phyloP scores from a whole-genome alignment of 2,888 invertebrate species.

The Mesodorylaimus sp. region DNA sequence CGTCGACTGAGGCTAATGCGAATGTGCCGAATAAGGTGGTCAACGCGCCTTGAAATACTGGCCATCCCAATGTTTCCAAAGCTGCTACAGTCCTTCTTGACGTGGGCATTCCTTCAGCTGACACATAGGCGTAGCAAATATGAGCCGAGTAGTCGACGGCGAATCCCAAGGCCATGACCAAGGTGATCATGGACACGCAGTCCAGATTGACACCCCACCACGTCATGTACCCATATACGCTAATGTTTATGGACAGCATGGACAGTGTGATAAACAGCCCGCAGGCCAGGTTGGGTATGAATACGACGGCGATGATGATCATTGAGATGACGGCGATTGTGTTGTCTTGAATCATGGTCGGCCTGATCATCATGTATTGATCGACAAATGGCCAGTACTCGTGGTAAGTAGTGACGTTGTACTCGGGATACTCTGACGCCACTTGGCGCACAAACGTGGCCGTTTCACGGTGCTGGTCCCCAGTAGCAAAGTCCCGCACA shows the following conservation, averaged over 20 bases:
- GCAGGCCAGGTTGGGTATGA: slow-evolving; percentile 74
- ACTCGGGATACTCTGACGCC: slow-evolving; percentile 48
- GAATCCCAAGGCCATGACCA: slow-evolving; percentile 92
- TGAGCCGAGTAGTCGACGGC: slow-evolving; percentile 87
- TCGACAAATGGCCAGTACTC: slow-evolving; percentile 91
- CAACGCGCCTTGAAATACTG: slow-evolving; percentile 73
- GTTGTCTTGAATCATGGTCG: slow-evolving; percentile 43
- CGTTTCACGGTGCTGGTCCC: slow-evolving; percentile 14
- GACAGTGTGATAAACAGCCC: slow-evolving; percentile 83
- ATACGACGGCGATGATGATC: slow-evolving; percentile 78
- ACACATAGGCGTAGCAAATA: slow-evolving; percentile 84
- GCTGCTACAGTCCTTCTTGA: slow-evolving; percentile 66
- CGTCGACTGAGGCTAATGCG: slow-evolving; percentile 54
- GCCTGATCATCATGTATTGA: slow-evolving; percentile 28
- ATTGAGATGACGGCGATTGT: slow-evolving; percentile 70
- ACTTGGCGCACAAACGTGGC: slow-evolving; percentile 44
- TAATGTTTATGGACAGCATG: slow-evolving; percentile 74
- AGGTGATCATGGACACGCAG: slow-evolving; percentile 71
- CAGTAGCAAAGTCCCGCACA: slow-evolving; percentile 11
- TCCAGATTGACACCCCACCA: slow-evolving; percentile 65
- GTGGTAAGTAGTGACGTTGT: slow-evolving; percentile 78
- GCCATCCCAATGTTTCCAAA: slow-evolving; percentile 65
- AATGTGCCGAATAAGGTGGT: slow-evolving; percentile 75
- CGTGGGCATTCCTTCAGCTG: slow-evolving; percentile 56
- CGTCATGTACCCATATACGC: slow-evolving; percentile 88